Conservation (phyloP, 2,888 invertebrate genomes). For the Graphium colonna region DNA sequence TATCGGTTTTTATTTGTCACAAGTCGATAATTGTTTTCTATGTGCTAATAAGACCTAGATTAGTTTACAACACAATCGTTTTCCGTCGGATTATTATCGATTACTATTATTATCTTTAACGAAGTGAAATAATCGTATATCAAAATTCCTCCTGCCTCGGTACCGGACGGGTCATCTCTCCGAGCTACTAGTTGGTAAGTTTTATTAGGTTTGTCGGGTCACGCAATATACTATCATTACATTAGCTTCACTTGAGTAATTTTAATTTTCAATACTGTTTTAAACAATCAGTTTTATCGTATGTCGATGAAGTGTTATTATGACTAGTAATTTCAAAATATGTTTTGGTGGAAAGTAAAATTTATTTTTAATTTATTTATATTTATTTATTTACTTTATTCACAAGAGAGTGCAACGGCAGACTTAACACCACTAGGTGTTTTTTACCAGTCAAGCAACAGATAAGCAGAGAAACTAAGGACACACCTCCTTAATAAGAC, state of each 20-base stretch:
- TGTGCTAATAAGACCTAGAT: conserved; percentile 6
- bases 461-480: too few relatives aligned
- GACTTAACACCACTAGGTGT: too few relatives aligned
- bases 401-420: too few relatives aligned
- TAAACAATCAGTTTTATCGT: conserved; percentile 4
- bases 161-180: conserved; percentile 55
- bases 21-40: conserved; percentile 16
- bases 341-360: too few relatives aligned
- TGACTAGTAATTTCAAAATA: too few relatives aligned
- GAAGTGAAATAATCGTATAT: conserved; percentile 29
- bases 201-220: conserved; percentile 3
- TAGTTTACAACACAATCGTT: background rate
- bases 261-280: background rate
- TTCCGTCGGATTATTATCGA: background rate
- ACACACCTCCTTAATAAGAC: too few relatives aligned
- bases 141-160: conserved; percentile 69
- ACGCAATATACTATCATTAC: background rate
- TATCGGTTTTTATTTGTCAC: conserved; percentile 20
- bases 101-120: conserved; percentile 8
- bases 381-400: too few relatives aligned
- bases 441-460: too few relatives aligned
- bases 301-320: background rate
- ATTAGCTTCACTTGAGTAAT: background rate
- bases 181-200: conserved; percentile 62
- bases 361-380: too few relatives aligned